These are phyloP conservation scores for Morinoia aosen DNA, from an alignment of 2,888 invertebrate species.

Conservation along the genomic window DNA sequence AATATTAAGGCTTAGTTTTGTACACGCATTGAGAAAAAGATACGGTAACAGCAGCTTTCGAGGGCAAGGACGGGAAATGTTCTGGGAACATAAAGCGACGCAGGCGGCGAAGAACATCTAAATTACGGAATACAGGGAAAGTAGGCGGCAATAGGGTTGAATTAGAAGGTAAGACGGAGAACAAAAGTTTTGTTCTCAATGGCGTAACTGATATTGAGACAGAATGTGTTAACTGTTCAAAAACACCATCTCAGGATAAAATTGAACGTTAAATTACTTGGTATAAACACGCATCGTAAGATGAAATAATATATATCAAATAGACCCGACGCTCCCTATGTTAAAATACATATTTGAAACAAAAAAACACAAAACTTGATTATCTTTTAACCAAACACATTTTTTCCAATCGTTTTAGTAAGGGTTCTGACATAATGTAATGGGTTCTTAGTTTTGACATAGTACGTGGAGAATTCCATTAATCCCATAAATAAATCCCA, in stretches of 20 bases:
- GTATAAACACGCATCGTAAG: no score
- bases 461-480: no score
- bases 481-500: no score
- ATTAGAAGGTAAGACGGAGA: not conserved
- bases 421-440: no score
- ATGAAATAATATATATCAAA: not conserved
- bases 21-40: conserved; percentile 1
- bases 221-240: not conserved
- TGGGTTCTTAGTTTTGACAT: no score
- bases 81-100: not conserved
- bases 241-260: not conserved
- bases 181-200: no score
- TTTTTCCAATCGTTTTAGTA: not conserved
- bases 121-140: not conserved
- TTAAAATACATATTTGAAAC: not conserved
- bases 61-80: not conserved
- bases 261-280: no score
- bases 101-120: not conserved
- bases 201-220: not conserved
- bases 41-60: not conserved
- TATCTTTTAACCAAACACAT: not conserved
- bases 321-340: not conserved
- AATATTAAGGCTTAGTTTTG: not conserved
- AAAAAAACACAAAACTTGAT: not conserved
- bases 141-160: not conserved